These are phyloP conservation scores for Melanotus villosus DNA, from an alignment of 2,888 invertebrate genomes.

Conservation along the genomic window DNA sequence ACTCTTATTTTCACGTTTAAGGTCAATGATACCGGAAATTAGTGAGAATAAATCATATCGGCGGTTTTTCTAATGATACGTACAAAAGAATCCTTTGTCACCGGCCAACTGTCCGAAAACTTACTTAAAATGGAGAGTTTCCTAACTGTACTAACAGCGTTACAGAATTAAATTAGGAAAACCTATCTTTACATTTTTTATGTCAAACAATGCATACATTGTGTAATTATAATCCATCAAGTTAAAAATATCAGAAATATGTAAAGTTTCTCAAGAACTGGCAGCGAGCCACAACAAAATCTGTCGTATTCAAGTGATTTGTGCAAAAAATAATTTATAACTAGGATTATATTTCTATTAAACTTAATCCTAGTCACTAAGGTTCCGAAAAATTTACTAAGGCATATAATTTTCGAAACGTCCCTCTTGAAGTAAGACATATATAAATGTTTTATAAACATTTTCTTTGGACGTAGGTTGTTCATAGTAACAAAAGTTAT, in stretches of 20 bases:
- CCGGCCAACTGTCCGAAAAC: no score
- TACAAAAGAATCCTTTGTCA: no score
- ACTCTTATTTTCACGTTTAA: conserved; percentile 31
- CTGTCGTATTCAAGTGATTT: conserved; percentile 7
- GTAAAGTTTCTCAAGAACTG: conserved; percentile 12
- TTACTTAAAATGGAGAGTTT: no score
- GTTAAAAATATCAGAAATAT: conserved; percentile 31
- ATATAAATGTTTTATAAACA: not conserved
- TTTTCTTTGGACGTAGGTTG: not conserved
- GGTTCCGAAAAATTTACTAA: not conserved
- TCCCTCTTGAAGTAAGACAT: no score
- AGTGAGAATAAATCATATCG: conserved; percentile 1
- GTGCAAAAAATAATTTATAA: not conserved
- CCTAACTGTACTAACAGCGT: not conserved
- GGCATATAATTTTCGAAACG: no score
- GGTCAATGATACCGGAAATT: conserved; percentile 30
- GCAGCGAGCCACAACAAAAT: conserved; percentile 18
- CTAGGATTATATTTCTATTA: not conserved
- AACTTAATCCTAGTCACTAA: not conserved
- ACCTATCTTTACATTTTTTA: not conserved
- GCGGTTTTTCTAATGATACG: not conserved
- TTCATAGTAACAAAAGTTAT: conserved; percentile 16
- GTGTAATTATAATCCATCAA: conserved; percentile 20
- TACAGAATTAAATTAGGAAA: not conserved
- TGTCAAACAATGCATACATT: conserved; percentile 8